Percentiles rank a stretch among this genome's conserved stretches.
phyloP scores from a whole-genome alignment of 2,888 invertebrate species.

The Ophonus ardosiacus region DNA sequence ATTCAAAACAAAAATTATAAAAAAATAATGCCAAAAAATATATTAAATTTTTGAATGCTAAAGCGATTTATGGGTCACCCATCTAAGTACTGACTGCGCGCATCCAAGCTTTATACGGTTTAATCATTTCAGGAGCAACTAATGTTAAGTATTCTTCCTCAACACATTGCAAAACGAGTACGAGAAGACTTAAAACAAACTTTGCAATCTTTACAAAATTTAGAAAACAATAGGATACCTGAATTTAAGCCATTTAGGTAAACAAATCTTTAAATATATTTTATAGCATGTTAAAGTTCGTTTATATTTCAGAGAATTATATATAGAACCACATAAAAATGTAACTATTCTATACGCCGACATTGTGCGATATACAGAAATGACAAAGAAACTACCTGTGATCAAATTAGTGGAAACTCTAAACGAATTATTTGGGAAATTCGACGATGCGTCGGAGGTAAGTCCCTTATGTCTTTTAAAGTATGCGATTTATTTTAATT shows the following conservation, averaged over 20 bases:
- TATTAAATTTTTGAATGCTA: too few species aligned
- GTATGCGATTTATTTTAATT: not conserved
- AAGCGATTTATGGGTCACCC: too few species aligned
- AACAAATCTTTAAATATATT: slow-evolving; percentile 62
- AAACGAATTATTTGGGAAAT: slow-evolving; percentile 93
- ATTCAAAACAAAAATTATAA: too few species aligned
- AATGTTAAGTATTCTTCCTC: slow-evolving; percentile 90
- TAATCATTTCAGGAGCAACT: slow-evolving; percentile 83
- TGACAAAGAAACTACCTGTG: slow-evolving; percentile 90
- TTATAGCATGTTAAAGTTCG: not conserved
- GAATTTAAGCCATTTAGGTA: slow-evolving; percentile 75
- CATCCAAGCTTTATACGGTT: not conserved
- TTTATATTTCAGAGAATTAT: slow-evolving; percentile 84
- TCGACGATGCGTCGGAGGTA: slow-evolving; percentile 94
- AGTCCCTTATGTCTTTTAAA: slow-evolving; percentile 49
- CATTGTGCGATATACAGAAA: slow-evolving; percentile 93
- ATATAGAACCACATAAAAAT: slow-evolving; percentile 91
- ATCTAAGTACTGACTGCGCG: not conserved
- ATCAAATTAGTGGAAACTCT: slow-evolving; percentile 90
- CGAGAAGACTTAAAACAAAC: slow-evolving; percentile 77
- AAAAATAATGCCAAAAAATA: too few species aligned
- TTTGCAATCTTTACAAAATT: slow-evolving; percentile 75
- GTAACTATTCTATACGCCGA: slow-evolving; percentile 95
- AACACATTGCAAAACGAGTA: slow-evolving; percentile 85
- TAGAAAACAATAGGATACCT: slow-evolving; percentile 71